A percentile compares a stretch with the other conserved stretches of the same genome.
These are phyloP conservation scores for Varecia variegata DNA, from an alignment of 2,797 vertebrate genomes.

Conservation along the genomic window DNA sequence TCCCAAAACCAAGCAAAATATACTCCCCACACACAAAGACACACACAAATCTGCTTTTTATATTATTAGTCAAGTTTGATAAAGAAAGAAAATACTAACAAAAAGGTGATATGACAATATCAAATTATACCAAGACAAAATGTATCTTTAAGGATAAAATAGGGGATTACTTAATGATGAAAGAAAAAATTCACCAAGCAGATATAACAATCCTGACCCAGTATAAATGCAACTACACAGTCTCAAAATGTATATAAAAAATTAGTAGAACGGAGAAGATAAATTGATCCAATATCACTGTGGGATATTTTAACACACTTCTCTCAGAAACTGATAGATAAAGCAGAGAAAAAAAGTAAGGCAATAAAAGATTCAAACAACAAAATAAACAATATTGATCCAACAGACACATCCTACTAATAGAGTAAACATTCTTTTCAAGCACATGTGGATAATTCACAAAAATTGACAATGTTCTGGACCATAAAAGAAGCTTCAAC, in stretches of 20 bases:
- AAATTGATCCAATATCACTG: conserved; percentile 14
- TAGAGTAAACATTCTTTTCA: conserved; percentile 44
- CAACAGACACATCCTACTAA: background rate
- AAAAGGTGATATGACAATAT: background rate
- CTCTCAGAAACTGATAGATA: conserved; percentile 15
- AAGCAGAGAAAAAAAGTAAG: background rate
- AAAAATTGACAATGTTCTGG: conserved; percentile 47
- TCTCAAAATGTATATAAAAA: background rate
- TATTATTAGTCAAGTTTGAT: background rate
- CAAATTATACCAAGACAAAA: conserved; percentile 16
- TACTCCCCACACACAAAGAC: background rate
- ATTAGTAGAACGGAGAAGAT: background rate
- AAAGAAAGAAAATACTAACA: background rate
- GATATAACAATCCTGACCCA: background rate
- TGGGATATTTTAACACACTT: background rate
- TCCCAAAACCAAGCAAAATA: background rate
- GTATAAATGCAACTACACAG: background rate
- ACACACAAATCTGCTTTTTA: background rate
- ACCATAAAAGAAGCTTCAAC: conserved; percentile 32
- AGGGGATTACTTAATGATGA: background rate
- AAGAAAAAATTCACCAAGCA: conserved; percentile 11
- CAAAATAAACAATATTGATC: conserved; percentile 60
- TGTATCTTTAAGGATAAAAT: conserved; percentile 1
- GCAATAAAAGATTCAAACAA: conserved; percentile 33
- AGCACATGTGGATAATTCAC: conserved; percentile 22